A percentile compares a stretch with the other conserved stretches of the same genome.
These are phyloP conservation scores for Acestrorhynchus altus DNA, from an alignment of 2,797 vertebrate genomes.

Conservation along the genomic window DNA sequence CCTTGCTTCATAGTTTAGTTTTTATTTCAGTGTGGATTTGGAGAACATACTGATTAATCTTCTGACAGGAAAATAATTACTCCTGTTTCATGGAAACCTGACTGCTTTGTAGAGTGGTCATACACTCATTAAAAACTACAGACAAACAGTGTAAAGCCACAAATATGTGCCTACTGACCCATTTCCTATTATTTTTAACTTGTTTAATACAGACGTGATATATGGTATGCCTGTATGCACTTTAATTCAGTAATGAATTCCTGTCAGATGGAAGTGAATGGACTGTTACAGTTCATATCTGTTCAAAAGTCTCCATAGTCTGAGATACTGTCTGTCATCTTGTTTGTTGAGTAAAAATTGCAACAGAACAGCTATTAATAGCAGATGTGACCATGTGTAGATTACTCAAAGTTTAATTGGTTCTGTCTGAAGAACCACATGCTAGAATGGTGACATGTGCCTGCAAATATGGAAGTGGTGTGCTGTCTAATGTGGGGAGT, in stretches of 20 bases:
- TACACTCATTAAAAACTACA: background rate
- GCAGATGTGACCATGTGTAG: background rate
- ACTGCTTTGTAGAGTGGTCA: background rate
- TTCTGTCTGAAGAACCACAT: background rate
- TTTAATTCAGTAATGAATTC: background rate
- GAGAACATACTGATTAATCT: background rate
- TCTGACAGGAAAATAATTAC: background rate
- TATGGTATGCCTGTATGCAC: background rate
- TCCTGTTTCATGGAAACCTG: background rate
- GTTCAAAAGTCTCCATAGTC: background rate
- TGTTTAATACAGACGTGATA: too few species aligned
- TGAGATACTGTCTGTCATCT: background rate
- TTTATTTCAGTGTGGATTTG: background rate
- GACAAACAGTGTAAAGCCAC: background rate
- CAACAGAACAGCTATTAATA: background rate
- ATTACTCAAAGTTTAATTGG: constrained; percentile 1
- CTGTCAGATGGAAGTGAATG: background rate
- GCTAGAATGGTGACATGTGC: background rate
- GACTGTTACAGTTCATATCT: background rate
- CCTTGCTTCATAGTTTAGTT: background rate
- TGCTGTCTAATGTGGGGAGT: background rate
- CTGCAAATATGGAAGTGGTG: background rate
- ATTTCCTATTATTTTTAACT: background rate
- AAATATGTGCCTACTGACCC: background rate
- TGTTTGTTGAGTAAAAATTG: background rate